Evolutionary conservation across 30 jellyfish, hydroid and myxozoan genomes (phyloP), one percentile per base, ranked within the genome.

Genomic region (Aurelia sp.): DNA sequence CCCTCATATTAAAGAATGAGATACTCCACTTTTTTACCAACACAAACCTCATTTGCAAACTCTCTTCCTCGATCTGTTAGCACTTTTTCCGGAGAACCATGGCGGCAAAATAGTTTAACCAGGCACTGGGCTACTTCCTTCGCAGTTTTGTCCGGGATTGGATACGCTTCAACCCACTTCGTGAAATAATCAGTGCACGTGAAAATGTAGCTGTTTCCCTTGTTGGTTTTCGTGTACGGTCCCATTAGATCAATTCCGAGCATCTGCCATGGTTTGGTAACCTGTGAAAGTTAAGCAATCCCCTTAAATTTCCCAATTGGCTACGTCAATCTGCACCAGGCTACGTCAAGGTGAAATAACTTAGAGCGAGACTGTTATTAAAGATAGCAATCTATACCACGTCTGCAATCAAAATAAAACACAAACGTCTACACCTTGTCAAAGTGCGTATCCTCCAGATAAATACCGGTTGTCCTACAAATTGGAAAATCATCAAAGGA

Each of bases 91-190:
- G 80, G 80, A 17, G 89, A 13, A 12, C 82, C 82, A 65, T 80
- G 90, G 47, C 82, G 72, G 51, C 73, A 63, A 24, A 80, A 80
- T 4, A 80, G 16, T 75, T 65, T 63, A 17, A 64, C 59, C 58
- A 80, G 30, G 73, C 90, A 80, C 72, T 7, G 13, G 44, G 90
- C 80, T 4, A 78, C 69, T 30, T 62, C 67, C 21, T 27, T 33
- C 20, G 77, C 89, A 4, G 50, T 18, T 31, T 61, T 63, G 20
- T 17, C 20, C 1, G 48, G 7, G 40, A 78, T 59, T 12, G 89
- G 89, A 47, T 59, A 78, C 24, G 89, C 89, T 52, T 78, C 89
- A 12, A 31, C 79, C 89, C 78, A 78, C 33, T 78, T 78, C 15
- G 89, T 78, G 63, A 78, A 78, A 63, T 60, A 78, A 41, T 58